Evolutionary conservation across 2,113 vertebrate genomes (phyloP), one percentile per base, ranked within the genome.

Genomic region (Alligator sinensis): DNA sequence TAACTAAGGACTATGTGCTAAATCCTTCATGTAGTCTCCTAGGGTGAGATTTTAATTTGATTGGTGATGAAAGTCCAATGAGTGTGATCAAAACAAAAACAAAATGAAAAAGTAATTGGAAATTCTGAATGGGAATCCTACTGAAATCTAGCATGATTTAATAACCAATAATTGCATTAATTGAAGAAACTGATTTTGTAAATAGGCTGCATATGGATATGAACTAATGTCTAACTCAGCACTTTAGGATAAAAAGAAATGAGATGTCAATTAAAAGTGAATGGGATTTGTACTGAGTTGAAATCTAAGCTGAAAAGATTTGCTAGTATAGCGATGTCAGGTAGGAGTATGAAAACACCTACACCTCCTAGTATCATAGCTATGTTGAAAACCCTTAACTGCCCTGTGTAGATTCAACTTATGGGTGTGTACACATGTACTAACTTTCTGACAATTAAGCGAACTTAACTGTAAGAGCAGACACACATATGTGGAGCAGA

Each of bases 1-100:
- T 63, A 75, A 80, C 24, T 72, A 9, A 54, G 64, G 76, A 34
- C 30, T 38, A 18, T 54, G 2, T 64, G 13, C 90, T 86, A 4
- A 55, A 47, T 60, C 17, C 18, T 18, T 13, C 0, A 1, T 1
- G 2, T 27, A 2, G 0, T 60, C 47, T 76, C 11, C 74, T 24
- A 82, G 15, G 2, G 4, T 47, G 12, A 78, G 66, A 4, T 79
- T 77, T 89, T 78, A 58, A 74, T 79, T 86, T 94, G 27, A 66
- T 59, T 60, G 55, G n/a, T 25, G 80, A 19, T 72, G 63, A 88
- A 89, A 34, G 66, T 79, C 13, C 83, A 91, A 95, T 87, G 9
- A 13, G 47, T 89, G 6, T 80, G 91, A 88, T 16, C 70, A 38
- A 54, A 55, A 66, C 16, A 79, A 58, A 19, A 47, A 66, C 16